A percentile compares a stretch with the other conserved stretches of the same genome.
phyloP scores from a whole-genome alignment of 2,888 invertebrate species.

The Siphonodentalium dalli region DNA sequence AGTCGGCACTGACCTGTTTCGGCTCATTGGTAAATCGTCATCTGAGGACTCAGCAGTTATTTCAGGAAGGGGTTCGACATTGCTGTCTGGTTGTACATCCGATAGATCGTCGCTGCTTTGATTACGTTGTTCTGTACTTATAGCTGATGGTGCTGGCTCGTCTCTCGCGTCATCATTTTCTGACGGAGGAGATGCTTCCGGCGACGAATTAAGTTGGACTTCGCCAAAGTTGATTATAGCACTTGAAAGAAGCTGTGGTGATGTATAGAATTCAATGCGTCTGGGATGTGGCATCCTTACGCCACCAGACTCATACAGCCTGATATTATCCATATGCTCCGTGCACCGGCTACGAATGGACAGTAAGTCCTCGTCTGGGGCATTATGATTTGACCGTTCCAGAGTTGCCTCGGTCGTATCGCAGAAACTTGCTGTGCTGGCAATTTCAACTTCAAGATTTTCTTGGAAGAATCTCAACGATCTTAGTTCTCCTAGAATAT shows the following conservation, averaged over 20 bases:
- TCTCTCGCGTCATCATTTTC: no score
- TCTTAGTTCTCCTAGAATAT: constrained; percentile 85
- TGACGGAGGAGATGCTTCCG: no score
- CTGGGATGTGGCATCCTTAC: constrained; percentile 88
- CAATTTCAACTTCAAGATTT: constrained; percentile 91
- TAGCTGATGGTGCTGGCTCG: no score
- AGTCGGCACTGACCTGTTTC: no score
- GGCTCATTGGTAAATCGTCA: no score
- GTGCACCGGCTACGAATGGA: constrained; percentile 47
- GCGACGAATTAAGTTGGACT: no score
- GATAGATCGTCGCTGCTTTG: no score
- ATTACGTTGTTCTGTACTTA: no score
- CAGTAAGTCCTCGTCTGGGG: constrained; percentile 50
- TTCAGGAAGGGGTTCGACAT: no score
- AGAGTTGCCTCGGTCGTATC: constrained; percentile 69
- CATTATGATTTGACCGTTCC: constrained; percentile 31
- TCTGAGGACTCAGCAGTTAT: no score
- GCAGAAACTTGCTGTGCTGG: constrained; percentile 95
- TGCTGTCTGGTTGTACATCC: no score
- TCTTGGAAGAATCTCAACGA: constrained; percentile 85
- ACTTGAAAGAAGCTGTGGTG: constrained; percentile 48
- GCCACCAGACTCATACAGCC: constrained; percentile 70
- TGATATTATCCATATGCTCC: constrained; percentile 46
- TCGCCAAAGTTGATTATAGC: constrained; percentile 53
- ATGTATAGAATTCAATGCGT: constrained; percentile 45